Evolutionary conservation across 2,797 vertebrate species (phyloP).

Genomic region (Poeciliopsis gracilis): DNA sequence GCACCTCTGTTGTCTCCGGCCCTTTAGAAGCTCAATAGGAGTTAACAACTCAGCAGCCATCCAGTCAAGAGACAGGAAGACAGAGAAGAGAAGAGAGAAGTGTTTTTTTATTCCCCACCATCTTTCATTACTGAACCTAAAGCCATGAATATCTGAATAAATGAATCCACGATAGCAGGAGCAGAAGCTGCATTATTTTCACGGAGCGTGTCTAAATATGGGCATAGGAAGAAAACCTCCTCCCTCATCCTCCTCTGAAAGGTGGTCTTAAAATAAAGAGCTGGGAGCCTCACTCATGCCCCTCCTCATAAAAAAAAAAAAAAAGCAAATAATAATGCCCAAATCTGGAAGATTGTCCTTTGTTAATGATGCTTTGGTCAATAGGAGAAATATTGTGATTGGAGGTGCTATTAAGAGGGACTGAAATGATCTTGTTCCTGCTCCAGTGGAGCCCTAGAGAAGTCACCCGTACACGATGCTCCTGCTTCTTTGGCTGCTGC

Average conservation of each 20-base stretch:
- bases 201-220: constrained; percentile 59
- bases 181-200: constrained; percentile 62
- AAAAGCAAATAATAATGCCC: constrained; percentile 32
- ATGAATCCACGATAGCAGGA: constrained; percentile 56
- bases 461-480: constrained; percentile 56
- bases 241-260: constrained; percentile 41
- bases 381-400: constrained; percentile 57
- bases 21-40: constrained; percentile 50
- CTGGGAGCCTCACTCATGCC: constrained; percentile 60
- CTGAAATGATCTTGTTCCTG: constrained; percentile 34
- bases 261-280: constrained; percentile 73
- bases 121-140: constrained; percentile 72
- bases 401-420: constrained; percentile 33
- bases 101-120: constrained; percentile 42
- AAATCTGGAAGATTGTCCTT: constrained; percentile 35
- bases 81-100: constrained; percentile 45
- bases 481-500: constrained; percentile 35
- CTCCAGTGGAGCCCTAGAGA: constrained; percentile 45
- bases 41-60: constrained; percentile 57
- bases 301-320: constrained; percentile 1
- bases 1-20: constrained; percentile 58
- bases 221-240: constrained; percentile 54
- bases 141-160: constrained; percentile 76
- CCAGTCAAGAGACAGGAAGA: constrained; percentile 51
- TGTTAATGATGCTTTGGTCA: constrained; percentile 58